Base-by-base conservation (phyloP, 2,888 invertebrate genomes). In the Fissipunctia ypsillon region DNA sequence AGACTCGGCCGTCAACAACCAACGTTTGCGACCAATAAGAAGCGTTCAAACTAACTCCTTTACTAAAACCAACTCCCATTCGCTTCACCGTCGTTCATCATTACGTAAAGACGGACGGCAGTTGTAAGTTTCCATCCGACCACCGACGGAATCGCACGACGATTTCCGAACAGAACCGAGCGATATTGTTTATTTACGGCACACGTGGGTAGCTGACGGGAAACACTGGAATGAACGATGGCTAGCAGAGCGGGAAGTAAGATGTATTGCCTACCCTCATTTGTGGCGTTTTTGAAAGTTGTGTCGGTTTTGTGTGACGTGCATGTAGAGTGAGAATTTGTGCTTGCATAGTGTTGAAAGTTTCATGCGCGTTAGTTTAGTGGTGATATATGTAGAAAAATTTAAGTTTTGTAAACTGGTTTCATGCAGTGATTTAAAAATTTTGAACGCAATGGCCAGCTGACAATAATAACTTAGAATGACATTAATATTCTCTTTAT, bases 181-280 rank as follows among this genome's bases (percentile, higher is more conserved):
- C 28, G 19, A 25, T 74, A 75, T 81, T 84, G 81, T 81, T 71
- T 81, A 83, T 84, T 81, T 83, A 81, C 75, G 57, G 70, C 60
- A 61, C 81, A 81, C 68, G 80, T 80, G 76, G 64, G 43, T 61
- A 57, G 12, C 50, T 45, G 67, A 57, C 50, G 59, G 45, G 0
- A 50, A 66, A 83, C 38, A 74, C 60, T 56, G 59, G 25, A 35
- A 48, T 68, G 52, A 70, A 50, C n/a, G 52, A 80, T 73, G 57
- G 52, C 41, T 28, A 69, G 16, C 79, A 4, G 12, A 31, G 38
- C 25, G 35, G 28, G 10, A 67, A 43, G 66, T 63, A 43, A 65
- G 35, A 82, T 77, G 45, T 60, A 59, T 70, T 25, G 54, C 31
- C 35, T 35, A 28, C 38, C 57, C 31, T 25, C 22, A 65, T 78